A percentile compares a stretch with the other conserved stretches of the same genome.
These are phyloP conservation scores for Ptychadena robeensis DNA, from an alignment of 2,797 vertebrate species.

Conservation along the genomic window DNA sequence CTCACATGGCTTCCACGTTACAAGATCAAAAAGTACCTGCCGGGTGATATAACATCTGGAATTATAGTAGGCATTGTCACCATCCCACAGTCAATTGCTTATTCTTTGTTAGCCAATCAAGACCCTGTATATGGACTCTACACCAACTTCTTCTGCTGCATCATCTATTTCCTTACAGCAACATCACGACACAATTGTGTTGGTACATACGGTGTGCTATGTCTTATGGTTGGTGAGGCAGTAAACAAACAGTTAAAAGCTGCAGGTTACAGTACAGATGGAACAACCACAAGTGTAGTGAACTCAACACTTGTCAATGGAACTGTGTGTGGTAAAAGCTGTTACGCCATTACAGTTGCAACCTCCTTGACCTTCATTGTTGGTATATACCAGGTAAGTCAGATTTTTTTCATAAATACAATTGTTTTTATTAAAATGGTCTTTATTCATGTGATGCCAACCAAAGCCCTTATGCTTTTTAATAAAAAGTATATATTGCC, in stretches of 20 bases:
- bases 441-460: no score
- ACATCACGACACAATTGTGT: slow-evolving; percentile 68
- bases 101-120: slow-evolving; percentile 70
- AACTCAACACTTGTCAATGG: slow-evolving; percentile 61
- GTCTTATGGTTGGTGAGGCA: slow-evolving; percentile 69
- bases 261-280: slow-evolving; percentile 60
- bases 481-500: no score
- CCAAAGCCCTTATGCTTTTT: not conserved
- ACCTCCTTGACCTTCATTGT: slow-evolving; percentile 70
- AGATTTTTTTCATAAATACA: no score
- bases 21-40: slow-evolving; percentile 53
- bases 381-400: slow-evolving; percentile 69
- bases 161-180: slow-evolving; percentile 66
- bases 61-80: slow-evolving; percentile 69
- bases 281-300: not conserved
- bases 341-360: slow-evolving; percentile 71
- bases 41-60: slow-evolving; percentile 68
- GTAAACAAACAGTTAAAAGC: slow-evolving; percentile 69
- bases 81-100: slow-evolving; percentile 73
- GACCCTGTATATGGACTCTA: slow-evolving; percentile 71
- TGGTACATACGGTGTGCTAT: slow-evolving; percentile 69
- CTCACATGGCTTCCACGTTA: slow-evolving; percentile 68
- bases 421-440: no score
- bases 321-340: slow-evolving; percentile 65
- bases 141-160: slow-evolving; percentile 72